Evolutionary conservation across 1,140 invertebrate species (phyloP), one percentile per base, ranked within the genome.

Genomic region (Trypoxylus dichotomus): DNA sequence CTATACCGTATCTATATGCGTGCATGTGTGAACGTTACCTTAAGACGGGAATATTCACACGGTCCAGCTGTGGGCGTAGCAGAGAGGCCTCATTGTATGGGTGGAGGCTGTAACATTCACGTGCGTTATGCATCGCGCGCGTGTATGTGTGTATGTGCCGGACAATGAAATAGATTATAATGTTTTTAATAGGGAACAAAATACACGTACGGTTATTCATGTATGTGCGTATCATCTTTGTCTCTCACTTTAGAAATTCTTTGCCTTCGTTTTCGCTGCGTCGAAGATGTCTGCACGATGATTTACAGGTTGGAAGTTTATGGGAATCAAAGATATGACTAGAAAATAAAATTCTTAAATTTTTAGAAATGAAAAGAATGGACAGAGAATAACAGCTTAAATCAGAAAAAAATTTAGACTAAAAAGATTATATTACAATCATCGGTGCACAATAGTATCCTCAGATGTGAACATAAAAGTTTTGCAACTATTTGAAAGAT

Each of bases 1-100:
- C 32, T 1, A 7, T 8, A 8, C 32, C 32, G 32, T 37, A 7
- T 8, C 32, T 37, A 37, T 8, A n/a, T 19, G 47, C 15, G 27
- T 3, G 63, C 27, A 24, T 27, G 63, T 71, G 63, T 71, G 63
- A 71, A 63, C 60, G 25, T 63, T 63, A 63, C 21, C 13, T n/a
- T n/a, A 15, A 11, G n/a, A 10, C n/a, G n/a, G 63, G 63, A 71
- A 71, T 71, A 71, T 71, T 71, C 63, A 71, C 63, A 71, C 63
- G 63, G 63, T 71, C 13, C 24, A 8, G 15, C 19, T 29, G 63
- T 71, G 63, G 63, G 63, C 63, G 63, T 71, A 29, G 24, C n/a
- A 71, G 63, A n/a, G 24, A 71, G 25, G 25, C 21, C 25, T 24
- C 29, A 71, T 71, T 71, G 63, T 71, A 71, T 71, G 63, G 63